Percentiles rank a stretch among this genome's conserved stretches.
phyloP scores from a whole-genome alignment of 2,113 vertebrate species.

The Notiomystis cincta region DNA sequence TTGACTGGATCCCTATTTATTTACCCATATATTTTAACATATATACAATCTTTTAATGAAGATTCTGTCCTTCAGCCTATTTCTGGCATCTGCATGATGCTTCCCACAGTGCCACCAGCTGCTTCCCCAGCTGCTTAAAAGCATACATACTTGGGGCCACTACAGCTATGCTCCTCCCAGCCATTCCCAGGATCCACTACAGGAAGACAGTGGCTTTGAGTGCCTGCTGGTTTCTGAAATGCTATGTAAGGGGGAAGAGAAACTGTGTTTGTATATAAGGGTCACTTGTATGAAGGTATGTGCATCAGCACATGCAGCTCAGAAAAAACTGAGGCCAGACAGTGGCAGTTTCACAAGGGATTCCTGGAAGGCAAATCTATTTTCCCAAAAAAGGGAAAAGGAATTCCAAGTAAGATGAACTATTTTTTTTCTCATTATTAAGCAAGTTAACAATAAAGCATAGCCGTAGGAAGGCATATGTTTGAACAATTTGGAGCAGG shows the following conservation, averaged over 20 bases:
- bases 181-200: background rate
- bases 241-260: background rate
- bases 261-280: rapidly evolving
- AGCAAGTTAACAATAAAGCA: slow-evolving; percentile 17
- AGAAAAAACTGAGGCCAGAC: background rate
- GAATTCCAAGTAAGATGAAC: background rate
- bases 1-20: background rate
- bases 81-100: background rate
- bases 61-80: background rate
- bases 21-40: background rate
- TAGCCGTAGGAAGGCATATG: background rate
- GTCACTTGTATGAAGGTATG: background rate
- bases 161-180: background rate
- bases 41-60: background rate
- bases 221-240: background rate
- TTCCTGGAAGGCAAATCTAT: background rate
- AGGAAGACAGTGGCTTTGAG: background rate
- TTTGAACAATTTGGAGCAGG: slow-evolving; percentile 3
- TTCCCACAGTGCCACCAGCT: background rate
- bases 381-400: too few relatives aligned
- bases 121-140: slow-evolving; percentile 8
- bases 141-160: background rate
- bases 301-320: background rate
- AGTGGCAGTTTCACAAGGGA: background rate
- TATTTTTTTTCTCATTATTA: slow-evolving; percentile 26